Base-by-base conservation (phyloP, 1,140 invertebrate species). In the Zaprionus davidi region DNA sequence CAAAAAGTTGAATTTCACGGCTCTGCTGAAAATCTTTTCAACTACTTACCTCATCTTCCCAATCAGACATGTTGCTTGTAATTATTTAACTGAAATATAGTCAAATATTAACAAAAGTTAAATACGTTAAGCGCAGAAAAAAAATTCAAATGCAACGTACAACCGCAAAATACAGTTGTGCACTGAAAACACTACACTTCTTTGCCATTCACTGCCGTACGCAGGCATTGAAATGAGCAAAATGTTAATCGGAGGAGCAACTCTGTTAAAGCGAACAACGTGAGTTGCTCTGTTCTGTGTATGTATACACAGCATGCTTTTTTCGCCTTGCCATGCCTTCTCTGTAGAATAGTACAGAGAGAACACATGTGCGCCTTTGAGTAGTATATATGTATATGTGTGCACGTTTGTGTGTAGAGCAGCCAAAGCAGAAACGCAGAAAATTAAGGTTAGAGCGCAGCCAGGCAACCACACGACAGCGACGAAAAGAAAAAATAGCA, bases 401-500 rank as follows among this genome's bases (percentile, higher is more conserved):
- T 75, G 58, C 53, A 64, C 71, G 73, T 81, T 74, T 79, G 60
- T 78, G 77, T 76, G 87, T 86, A 90, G 81, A 82, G 75, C 86
- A 91, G 81, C 71, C 74, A 77, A 81, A 91, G 81, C 67, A 92
- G 77, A 82, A 92, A 90, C 81, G 82, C 82, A 81, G 85, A 90
- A 92, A 92, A 92, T 88, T 92, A 92, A 92, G 90, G 90, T 92
- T 92, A 92, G 84, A 91, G 85, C 81, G 86, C 85, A 90, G 76
- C 81, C 59, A 78, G 87, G 81, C 75, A 82, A 81, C 71, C 82
- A 74, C 73, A 88, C 72, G 63, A 63, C 81, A 66, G 66, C 69
- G 56, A 73, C 44, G 73, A 88, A 85, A 88, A 81, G 79, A 88
- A 87, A 87, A 79, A 84, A 71, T 79, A 72, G 57, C 49, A 68